Evolutionary conservation across 2,888 invertebrate species (phyloP).

Genomic region (Parochlus steinenii): DNA sequence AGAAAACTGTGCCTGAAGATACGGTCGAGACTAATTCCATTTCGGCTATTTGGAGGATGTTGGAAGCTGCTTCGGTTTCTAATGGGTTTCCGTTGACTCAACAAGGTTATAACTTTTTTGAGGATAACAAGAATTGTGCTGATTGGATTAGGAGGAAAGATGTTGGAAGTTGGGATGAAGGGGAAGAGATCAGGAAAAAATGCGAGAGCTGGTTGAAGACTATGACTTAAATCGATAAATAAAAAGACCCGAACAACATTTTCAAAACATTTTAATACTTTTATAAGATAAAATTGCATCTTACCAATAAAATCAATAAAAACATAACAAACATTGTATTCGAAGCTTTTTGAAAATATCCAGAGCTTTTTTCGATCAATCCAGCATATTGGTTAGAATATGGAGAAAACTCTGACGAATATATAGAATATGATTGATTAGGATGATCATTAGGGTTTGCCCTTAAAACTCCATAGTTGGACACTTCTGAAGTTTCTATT

Average conservation of each 20-base stretch:
- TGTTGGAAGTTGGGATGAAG: constrained; percentile 7
- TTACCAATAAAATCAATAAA: no score
- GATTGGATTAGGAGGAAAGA: no score
- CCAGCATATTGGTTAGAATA: no score
- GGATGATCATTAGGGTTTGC: background rate
- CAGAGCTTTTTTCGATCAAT: background rate
- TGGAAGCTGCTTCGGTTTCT: constrained; percentile 5
- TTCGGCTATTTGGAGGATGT: constrained; percentile 8
- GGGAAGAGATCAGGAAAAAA: constrained; percentile 8
- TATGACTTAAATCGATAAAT: no score
- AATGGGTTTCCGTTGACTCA: constrained; percentile 8
- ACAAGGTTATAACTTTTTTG: constrained; percentile 6
- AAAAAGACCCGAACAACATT: no score
- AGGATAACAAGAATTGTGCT: constrained; percentile 5
- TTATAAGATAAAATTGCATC: no score
- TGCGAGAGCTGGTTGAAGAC: constrained; percentile 9
- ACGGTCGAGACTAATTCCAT: constrained; percentile 5
- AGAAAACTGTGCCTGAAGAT: constrained; percentile 1
- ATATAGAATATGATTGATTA: background rate
- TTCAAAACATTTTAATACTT: no score
- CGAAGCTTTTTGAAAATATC: background rate
- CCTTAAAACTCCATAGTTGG: no score
- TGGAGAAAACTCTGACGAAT: background rate
- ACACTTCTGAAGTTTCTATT: no score
- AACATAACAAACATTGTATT: no score